Conservation (phyloP, 2,113 vertebrate genomes). For the Synchiropus splendidus region DNA sequence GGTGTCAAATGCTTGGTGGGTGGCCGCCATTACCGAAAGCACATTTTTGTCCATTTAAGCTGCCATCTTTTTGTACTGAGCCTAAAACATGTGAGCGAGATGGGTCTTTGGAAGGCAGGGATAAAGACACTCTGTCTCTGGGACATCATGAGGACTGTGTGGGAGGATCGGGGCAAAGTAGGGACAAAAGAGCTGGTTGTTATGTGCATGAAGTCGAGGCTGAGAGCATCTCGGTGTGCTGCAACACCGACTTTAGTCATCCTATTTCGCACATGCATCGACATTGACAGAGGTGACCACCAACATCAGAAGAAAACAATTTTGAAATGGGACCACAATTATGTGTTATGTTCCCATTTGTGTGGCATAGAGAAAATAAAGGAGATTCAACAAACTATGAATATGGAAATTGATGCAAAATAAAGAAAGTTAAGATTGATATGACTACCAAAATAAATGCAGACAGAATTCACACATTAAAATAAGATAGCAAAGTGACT, state of each 20-base stretch:
- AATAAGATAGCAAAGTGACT: too few species aligned
- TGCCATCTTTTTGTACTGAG: conserved; percentile 22
- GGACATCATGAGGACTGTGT: conserved; percentile 47
- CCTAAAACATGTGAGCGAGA: conserved; percentile 44
- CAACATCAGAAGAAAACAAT: not conserved
- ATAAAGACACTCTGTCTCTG: conserved; percentile 57
- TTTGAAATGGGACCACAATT: too few species aligned
- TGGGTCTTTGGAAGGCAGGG: conserved; percentile 35
- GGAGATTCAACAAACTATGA: too few species aligned
- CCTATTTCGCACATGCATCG: conserved; percentile 17
- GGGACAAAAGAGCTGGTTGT: conserved; percentile 60
- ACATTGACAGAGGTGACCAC: conserved; percentile 14
- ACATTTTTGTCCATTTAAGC: conserved; percentile 40
- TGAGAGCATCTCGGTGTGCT: conserved; percentile 32
- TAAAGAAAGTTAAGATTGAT: too few species aligned
- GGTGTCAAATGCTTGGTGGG: conserved; percentile 20
- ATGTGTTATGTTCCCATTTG: too few species aligned
- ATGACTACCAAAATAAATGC: too few species aligned
- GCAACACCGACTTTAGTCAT: conserved; percentile 19
- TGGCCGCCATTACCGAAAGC: conserved; percentile 20
- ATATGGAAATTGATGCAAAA: too few species aligned
- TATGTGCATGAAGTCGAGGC: conserved; percentile 29
- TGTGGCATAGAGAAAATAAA: too few species aligned
- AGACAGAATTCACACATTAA: too few species aligned
- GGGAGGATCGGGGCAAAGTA: conserved; percentile 32